Evolutionary conservation across 2,797 vertebrate species (phyloP).

Genomic region (Momotus momota): DNA sequence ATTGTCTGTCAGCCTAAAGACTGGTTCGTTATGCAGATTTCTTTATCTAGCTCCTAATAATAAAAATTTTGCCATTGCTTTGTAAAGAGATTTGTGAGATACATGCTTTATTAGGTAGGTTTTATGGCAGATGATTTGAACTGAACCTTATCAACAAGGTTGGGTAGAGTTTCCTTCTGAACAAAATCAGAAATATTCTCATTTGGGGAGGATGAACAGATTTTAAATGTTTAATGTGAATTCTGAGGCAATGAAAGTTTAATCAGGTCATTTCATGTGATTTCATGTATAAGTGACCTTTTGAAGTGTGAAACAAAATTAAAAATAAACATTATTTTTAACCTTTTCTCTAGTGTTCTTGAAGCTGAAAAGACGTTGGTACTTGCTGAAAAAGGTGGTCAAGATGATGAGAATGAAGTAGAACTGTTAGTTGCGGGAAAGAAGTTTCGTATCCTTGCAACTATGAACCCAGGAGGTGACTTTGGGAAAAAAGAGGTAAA

Average conservation of each 20-base stretch:
- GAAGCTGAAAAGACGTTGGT: slow-evolving; percentile 93
- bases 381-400: slow-evolving; percentile 93
- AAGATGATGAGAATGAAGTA: slow-evolving; percentile 88
- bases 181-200: background rate
- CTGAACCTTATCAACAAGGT: background rate
- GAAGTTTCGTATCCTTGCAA: slow-evolving; percentile 91
- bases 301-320: background rate
- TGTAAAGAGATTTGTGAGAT: background rate
- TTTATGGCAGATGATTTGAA: background rate
- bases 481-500: slow-evolving; percentile 98
- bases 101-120: background rate
- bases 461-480: slow-evolving; percentile 99
- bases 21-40: background rate
- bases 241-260: background rate
- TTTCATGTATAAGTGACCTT: background rate
- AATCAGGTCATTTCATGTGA: background rate
- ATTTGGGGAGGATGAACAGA: background rate
- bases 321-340: background rate
- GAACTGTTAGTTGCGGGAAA: slow-evolving; percentile 88
- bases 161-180: background rate
- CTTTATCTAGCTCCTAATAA: background rate
- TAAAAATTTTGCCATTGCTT: background rate
- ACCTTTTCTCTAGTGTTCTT: slow-evolving; percentile 84
- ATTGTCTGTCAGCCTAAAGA: background rate
- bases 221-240: background rate